Conservation (phyloP, 1,140 invertebrate genomes). For the Philopotamus ludificatus region DNA sequence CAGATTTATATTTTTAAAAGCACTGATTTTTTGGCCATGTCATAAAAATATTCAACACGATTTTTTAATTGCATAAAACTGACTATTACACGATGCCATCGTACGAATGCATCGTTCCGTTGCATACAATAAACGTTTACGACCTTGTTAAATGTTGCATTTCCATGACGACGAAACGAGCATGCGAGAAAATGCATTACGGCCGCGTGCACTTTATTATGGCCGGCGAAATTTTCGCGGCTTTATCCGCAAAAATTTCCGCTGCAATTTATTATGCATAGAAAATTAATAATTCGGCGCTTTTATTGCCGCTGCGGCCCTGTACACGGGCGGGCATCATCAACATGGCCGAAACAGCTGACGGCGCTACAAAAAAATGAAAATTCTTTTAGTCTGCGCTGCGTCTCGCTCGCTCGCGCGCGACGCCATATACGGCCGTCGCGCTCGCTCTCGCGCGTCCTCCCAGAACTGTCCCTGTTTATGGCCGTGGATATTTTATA, state of each 20-base stretch:
- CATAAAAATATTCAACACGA: not conserved
- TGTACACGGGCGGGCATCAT: not conserved
- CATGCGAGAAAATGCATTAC: not conserved
- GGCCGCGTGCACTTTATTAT: not conserved
- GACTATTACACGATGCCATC: not conserved
- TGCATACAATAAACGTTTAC: too few species aligned
- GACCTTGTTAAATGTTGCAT: not conserved
- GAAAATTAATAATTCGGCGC: constrained; percentile 11
- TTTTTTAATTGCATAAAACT: not conserved
- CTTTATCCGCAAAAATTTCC: not conserved
- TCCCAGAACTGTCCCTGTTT: not conserved
- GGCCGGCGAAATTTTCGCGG: not conserved
- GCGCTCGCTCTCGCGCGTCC: not conserved
- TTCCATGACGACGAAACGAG: too few species aligned
- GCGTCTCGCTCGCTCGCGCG: not conserved
- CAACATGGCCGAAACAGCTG: constrained; percentile 27
- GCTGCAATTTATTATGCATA: not conserved
- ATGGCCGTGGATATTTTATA: not conserved
- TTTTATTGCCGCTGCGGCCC: constrained; percentile 4
- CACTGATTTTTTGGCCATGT: too few species aligned
- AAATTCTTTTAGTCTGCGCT: constrained; percentile 11
- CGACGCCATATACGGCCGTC: not conserved
- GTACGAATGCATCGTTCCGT: not conserved
- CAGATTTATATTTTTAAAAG: too few species aligned
- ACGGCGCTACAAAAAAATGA: constrained; percentile 10